A percentile compares a stretch with the other conserved stretches of the same genome.
Evolutionary conservation across 1,140 invertebrate genomes (phyloP).

Genomic region (Panagrolaimus sp.): DNA sequence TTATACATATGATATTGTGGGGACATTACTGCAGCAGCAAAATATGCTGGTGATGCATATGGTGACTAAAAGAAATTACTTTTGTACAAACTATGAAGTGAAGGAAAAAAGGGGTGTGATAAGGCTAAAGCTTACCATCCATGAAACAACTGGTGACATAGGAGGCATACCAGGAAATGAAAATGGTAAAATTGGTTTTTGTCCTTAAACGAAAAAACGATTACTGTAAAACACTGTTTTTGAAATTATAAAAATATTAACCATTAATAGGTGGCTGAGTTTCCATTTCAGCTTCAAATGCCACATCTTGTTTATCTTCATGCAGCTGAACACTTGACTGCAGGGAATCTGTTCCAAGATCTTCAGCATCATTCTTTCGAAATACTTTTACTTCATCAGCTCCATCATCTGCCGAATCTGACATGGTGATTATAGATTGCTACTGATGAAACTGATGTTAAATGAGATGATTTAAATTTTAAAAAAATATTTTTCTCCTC

Average conservation of each 20-base stretch:
- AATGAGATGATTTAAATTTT: too few relatives aligned
- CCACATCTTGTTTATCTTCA: slow-evolving; percentile 30
- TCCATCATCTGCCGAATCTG: slow-evolving; percentile 26
- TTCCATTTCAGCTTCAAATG: slow-evolving; percentile 22
- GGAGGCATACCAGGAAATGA: background rate
- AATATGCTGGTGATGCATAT: background rate
- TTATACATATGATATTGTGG: background rate
- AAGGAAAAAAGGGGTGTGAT: background rate
- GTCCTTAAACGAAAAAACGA: background rate
- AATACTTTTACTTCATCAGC: slow-evolving; percentile 26
- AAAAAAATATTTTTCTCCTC: too few relatives aligned
- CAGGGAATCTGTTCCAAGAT: slow-evolving; percentile 12
- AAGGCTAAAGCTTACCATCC: too few relatives aligned
- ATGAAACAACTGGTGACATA: background rate
- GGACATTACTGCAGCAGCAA: background rate
- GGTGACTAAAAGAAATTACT: background rate
- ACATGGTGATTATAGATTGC: slow-evolving; percentile 67
- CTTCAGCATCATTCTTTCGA: slow-evolving; percentile 15
- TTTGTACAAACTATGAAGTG: background rate
- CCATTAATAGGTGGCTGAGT: background rate
- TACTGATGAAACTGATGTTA: too few relatives aligned
- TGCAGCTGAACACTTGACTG: slow-evolving; percentile 18
- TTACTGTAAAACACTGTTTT: background rate
- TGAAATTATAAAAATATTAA: background rate
- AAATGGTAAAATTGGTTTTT: slow-evolving; percentile 3